A percentile compares a stretch with the other conserved stretches of the same genome.
These are phyloP conservation scores for Glomeris maerens DNA, from an alignment of 1,140 invertebrate genomes.

Conservation along the genomic window DNA sequence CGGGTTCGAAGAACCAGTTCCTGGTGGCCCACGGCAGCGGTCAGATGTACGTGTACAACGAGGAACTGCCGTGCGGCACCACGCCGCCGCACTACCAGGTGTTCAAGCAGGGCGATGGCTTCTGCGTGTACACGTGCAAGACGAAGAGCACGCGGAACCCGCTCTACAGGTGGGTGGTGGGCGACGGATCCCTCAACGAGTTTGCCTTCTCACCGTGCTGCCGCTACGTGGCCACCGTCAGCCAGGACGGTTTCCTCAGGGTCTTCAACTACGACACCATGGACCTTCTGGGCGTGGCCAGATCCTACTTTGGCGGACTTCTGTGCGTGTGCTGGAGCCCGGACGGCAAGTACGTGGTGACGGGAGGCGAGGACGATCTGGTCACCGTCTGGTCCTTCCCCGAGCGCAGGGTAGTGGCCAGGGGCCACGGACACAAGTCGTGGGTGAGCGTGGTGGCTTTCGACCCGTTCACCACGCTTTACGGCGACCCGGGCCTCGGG, in stretches of 20 bases:
- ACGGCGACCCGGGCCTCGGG: slow-evolving; percentile 30
- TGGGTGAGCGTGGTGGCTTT: slow-evolving; percentile 97
- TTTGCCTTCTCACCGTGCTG: slow-evolving; percentile 94
- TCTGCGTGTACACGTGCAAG: slow-evolving; percentile 87
- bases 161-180: slow-evolving; percentile 66
- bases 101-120: slow-evolving; percentile 90
- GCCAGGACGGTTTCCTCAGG: slow-evolving; percentile 89
- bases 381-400: slow-evolving; percentile 93
- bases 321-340: slow-evolving; percentile 95
- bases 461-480: slow-evolving; percentile 72
- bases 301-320: slow-evolving; percentile 93
- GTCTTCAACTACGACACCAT: slow-evolving; percentile 96
- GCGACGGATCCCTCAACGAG: slow-evolving; percentile 80
- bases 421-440: slow-evolving; percentile 81
- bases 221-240: slow-evolving; percentile 77
- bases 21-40: slow-evolving; percentile 88
- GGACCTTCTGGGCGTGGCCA: slow-evolving; percentile 77
- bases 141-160: slow-evolving; percentile 93
- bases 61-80: slow-evolving; percentile 76
- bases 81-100: slow-evolving; percentile 72
- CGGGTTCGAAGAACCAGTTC: slow-evolving; percentile 81
- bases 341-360: slow-evolving; percentile 86
- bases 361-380: slow-evolving; percentile 96
- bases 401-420: slow-evolving; percentile 82
- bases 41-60: slow-evolving; percentile 95